Evolutionary conservation across 2,113 vertebrate genomes (phyloP), one percentile per base, ranked within the genome.

Genomic region (Leptobrachium ailaonicum): DNA sequence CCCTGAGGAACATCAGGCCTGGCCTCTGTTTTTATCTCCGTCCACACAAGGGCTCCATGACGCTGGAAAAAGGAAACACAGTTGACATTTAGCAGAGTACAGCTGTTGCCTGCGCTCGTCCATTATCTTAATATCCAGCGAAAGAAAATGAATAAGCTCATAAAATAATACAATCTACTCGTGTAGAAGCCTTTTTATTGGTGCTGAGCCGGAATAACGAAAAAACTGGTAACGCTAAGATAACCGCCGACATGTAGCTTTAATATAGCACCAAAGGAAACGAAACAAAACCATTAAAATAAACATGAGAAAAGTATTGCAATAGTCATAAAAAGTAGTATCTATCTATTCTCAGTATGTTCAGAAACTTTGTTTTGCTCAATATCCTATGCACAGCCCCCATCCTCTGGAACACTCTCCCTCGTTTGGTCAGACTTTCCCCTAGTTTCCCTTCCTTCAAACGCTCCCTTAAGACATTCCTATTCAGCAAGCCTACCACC

Each of bases 11-110:
- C 87, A 83, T 56, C 71, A 32, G 77, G 83, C 82, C 82, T 82
- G 66, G 83, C 89, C 40, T n/a, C 83, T 84, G 88, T 86, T 84
- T 91, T 92, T 88, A 90, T 92, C 87, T 92, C 85, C 70, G 76
- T 87, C 83, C 90, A 90, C 86, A 90, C 85, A 88, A 92, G 93
- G 84, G 86, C 83, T 90, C 92, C 90, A 47, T 89, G 89, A 88
- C 83, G 0, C 90, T 92, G 88, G 83, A 87, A 88, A 32, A 86
- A 86, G 83, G 91, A 90, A 92, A 91, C 85, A 89, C 86, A 89
- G 84, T 86, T 88, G 89, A 91, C 83, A 76, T 90, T 88, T 89
- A 88, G 81, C 83, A 88, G 86, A 83, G 85, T 77, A 84, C 88
- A 92, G 88, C 91, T 92, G 86, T 63, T 84, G 85, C 79, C 83